Conservation (phyloP, 2,113 vertebrate genomes). For the Panthera leo region DNA sequence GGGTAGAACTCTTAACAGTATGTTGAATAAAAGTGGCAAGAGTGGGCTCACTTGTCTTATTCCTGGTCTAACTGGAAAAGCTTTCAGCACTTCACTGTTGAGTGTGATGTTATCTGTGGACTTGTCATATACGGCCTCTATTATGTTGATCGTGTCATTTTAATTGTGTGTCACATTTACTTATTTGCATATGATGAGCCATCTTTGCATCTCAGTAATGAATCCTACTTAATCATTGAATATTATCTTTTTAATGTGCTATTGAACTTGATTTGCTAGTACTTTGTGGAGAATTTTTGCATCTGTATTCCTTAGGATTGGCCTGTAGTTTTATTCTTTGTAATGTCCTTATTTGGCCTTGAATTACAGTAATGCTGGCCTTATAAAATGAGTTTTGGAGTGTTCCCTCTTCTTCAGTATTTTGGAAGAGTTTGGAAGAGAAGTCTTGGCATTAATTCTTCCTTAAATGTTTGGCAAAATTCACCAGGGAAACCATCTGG, state of each 20-base stretch:
- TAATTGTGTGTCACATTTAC: not conserved
- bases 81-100: not conserved
- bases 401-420: not conserved
- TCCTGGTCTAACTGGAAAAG: not conserved
- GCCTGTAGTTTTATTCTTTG: not conserved
- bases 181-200: not conserved
- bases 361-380: not conserved
- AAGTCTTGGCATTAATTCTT: not conserved
- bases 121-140: not conserved
- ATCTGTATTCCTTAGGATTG: not conserved
- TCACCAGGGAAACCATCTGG: not conserved
- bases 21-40: not conserved
- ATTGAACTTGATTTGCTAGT: not conserved
- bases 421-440: not conserved
- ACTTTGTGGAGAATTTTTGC: not conserved
- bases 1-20: not conserved
- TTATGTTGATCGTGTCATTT: not conserved
- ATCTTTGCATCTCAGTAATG: not conserved
- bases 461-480: not conserved
- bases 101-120: not conserved
- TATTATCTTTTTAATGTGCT: not conserved
- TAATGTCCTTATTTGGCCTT: not conserved
- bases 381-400: not conserved
- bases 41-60: not conserved
- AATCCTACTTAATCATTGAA: not conserved